Conservation (phyloP, 1,140 invertebrate genomes). For the Eufriesea mexicana region DNA sequence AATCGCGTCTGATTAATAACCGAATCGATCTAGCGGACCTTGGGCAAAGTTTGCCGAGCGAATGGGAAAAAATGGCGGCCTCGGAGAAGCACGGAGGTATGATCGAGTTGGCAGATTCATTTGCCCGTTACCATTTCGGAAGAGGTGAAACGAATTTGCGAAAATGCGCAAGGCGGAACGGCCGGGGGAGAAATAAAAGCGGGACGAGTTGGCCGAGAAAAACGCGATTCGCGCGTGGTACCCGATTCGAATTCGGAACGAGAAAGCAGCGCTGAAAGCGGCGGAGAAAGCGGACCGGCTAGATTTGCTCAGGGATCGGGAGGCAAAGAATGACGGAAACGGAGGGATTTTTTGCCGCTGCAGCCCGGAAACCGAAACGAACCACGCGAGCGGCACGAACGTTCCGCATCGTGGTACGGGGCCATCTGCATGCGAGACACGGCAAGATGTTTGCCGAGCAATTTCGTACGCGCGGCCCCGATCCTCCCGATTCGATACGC, state of each 20-base stretch:
- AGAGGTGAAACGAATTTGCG: neutral
- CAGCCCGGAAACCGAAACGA: neutral
- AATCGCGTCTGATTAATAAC: no score
- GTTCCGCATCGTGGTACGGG: neutral
- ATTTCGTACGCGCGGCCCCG: constrained; percentile 14
- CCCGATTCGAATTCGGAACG: constrained; percentile 25
- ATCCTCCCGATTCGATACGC: constrained; percentile 1
- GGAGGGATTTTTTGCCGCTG: neutral
- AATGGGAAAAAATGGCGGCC: neutral
- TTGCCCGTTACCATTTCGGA: neutral
- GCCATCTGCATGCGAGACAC: constrained; percentile 29
- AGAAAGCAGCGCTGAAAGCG: neutral
- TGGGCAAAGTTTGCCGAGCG: neutral
- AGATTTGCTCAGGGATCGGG: constrained; percentile 16
- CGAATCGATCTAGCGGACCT: no score
- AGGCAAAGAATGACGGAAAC: neutral
- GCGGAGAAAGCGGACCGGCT: neutral
- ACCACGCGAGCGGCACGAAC: neutral
- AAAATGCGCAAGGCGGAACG: neutral
- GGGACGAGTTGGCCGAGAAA: neutral
- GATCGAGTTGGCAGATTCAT: neutral
- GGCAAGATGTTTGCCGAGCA: constrained; percentile 30
- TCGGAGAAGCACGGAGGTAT: neutral
- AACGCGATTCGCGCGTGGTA: constrained; percentile 11
- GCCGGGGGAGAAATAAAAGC: neutral